A percentile compares a stretch with the other conserved stretches of the same genome.
Conservation (phyloP, 2,113 vertebrate genomes). For the Ceyx melanurus region DNA sequence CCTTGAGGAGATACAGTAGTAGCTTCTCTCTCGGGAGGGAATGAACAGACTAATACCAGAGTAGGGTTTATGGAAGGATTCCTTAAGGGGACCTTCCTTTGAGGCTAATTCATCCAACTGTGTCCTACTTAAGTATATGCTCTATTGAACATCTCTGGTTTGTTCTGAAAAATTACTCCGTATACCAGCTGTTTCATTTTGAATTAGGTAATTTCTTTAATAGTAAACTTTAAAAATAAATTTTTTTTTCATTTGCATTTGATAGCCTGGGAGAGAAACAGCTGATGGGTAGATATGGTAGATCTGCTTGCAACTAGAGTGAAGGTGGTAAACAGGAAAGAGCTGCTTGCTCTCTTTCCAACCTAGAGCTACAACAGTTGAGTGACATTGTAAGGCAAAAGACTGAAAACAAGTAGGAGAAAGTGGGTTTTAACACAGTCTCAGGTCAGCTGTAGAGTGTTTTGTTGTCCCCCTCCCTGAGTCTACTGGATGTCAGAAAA, state of each 20-base stretch:
- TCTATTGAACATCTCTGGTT: not conserved
- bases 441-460: not conserved
- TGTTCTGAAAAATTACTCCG: not conserved
- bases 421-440: not conserved
- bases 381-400: not conserved
- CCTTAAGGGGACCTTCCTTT: fast-evolving
- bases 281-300: not conserved
- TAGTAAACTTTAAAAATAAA: not conserved
- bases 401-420: not conserved
- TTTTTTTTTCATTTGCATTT: not conserved
- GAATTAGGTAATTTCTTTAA: not conserved
- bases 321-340: not conserved
- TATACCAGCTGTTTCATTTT: not conserved
- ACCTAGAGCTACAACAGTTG: not conserved
- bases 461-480: not conserved
- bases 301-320: not conserved
- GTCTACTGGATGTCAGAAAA: not conserved
- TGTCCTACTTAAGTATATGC: not conserved
- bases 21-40: not conserved
- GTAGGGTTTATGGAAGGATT: not conserved
- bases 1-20: fast-evolving
- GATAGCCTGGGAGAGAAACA: not conserved
- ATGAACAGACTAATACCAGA: not conserved
- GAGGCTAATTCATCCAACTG: fast-evolving
- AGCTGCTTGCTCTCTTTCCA: not conserved